These are phyloP conservation scores for Belonocnema kinseyi DNA, from an alignment of 1,140 invertebrate species.

Conservation along the genomic window DNA sequence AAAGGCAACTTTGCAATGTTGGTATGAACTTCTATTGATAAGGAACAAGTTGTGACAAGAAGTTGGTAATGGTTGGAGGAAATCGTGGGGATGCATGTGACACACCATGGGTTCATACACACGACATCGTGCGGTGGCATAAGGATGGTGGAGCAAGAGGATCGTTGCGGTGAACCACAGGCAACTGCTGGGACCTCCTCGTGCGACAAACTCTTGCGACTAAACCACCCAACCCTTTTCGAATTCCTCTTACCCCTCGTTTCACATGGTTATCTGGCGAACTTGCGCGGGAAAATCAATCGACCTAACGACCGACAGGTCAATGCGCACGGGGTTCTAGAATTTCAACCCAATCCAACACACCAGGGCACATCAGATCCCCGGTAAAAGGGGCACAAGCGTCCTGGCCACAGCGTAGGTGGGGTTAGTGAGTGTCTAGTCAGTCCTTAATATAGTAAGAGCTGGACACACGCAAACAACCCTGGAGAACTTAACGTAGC, in stretches of 20 bases:
- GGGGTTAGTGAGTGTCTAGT: conserved; percentile 65
- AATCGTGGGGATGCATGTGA: conserved; percentile 1
- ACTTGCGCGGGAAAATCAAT: conserved; percentile 71
- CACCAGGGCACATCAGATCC: conserved; percentile 39
- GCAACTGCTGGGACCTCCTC: conserved; percentile 70
- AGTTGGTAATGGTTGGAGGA: conserved; percentile 12
- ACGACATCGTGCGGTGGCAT: conserved; percentile 11
- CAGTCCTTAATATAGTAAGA: conserved; percentile 74
- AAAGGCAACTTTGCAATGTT: too few species aligned
- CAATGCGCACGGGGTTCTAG: conserved; percentile 53
- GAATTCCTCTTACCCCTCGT: conserved; percentile 49
- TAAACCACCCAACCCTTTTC: conserved; percentile 47
- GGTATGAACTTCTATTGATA: too few species aligned
- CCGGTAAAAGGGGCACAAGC: conserved; percentile 41
- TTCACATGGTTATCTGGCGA: conserved; percentile 55
- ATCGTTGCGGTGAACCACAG: conserved; percentile 71
- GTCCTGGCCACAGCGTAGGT: conserved; percentile 34
- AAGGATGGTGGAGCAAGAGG: conserved; percentile 58
- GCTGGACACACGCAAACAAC: conserved; percentile 72
- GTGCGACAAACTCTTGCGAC: conserved; percentile 59
- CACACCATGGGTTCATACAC: conserved; percentile 20
- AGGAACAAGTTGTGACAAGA: conserved; percentile 14
- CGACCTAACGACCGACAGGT: conserved; percentile 66
- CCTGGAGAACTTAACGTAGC: conserved; percentile 60
- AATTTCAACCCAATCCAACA: conserved; percentile 49